Percentiles rank a stretch among this genome's conserved stretches.
Evolutionary conservation across 2,797 vertebrate species (phyloP).

Genomic region (Acanthiza pusilla): DNA sequence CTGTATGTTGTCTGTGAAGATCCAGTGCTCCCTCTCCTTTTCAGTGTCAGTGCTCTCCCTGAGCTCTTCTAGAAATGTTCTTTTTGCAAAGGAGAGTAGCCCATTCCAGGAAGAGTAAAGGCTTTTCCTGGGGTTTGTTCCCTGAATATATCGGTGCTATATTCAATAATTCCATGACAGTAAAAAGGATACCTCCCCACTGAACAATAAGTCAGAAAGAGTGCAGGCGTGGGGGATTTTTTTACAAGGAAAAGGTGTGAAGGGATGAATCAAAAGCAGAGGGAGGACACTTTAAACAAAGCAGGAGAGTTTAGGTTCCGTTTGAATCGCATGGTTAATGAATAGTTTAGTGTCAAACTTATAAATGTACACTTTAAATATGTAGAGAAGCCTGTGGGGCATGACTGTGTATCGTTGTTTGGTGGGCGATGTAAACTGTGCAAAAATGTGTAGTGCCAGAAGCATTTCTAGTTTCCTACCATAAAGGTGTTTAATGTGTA

Average conservation of each 20-base stretch:
- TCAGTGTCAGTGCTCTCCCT: not conserved
- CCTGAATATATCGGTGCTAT: not conserved
- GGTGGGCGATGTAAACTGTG: not conserved
- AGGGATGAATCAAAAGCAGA: not conserved
- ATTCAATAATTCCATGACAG: not conserved
- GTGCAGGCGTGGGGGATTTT: not conserved
- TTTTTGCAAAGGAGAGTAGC: not conserved
- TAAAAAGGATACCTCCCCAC: not conserved
- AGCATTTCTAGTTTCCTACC: not conserved
- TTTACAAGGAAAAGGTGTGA: not conserved
- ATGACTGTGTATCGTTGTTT: accelerated
- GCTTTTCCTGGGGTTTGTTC: not conserved
- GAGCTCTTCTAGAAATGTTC: not conserved
- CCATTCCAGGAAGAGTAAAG: not conserved
- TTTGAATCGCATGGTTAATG: not conserved
- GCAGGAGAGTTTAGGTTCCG: not conserved
- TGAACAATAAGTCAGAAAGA: not conserved
- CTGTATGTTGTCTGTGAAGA: not conserved
- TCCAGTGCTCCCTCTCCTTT: not conserved
- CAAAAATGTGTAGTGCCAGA: not conserved
- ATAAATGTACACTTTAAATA: not conserved
- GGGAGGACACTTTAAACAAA: not conserved
- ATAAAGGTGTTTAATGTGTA: not conserved
- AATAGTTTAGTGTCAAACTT: not conserved
- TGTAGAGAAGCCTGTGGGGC: accelerated